Evolutionary conservation across 2,113 vertebrate species (phyloP).

Genomic region (Amphiprion percula): DNA sequence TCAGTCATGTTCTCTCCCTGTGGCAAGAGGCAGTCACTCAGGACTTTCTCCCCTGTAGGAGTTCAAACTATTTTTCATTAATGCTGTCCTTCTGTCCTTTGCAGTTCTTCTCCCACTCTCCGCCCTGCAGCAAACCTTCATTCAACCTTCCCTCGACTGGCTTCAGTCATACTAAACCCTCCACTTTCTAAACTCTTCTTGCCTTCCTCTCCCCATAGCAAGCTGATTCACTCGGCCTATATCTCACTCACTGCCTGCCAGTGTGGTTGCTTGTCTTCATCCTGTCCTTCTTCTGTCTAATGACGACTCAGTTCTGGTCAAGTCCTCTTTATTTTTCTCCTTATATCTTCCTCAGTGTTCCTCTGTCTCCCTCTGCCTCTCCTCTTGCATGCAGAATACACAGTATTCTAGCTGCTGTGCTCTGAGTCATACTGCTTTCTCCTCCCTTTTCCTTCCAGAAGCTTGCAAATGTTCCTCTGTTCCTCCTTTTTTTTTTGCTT

Average conservation of each 20-base stretch:
- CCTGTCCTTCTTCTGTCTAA: conserved; percentile 43
- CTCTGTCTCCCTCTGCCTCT: conserved; percentile 54
- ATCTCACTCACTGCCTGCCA: conserved; percentile 42
- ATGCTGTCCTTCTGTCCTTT: conserved; percentile 51
- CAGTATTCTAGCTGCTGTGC: conserved; percentile 54
- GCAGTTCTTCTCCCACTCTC: conserved; percentile 40
- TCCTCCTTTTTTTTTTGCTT: conserved; percentile 30
- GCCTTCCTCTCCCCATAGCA: conserved; percentile 40
- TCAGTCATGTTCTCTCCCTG: conserved; percentile 15
- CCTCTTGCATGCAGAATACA: conserved; percentile 61
- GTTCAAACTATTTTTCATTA: conserved; percentile 43
- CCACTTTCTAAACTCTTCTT: conserved; percentile 54
- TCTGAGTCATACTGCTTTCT: conserved; percentile 73
- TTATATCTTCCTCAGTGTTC: conserved; percentile 48
- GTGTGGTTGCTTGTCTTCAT: conserved; percentile 44
- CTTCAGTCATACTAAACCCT: conserved; percentile 44
- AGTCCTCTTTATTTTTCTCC: conserved; percentile 23
- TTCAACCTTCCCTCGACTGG: conserved; percentile 58
- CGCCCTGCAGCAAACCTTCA: conserved; percentile 62
- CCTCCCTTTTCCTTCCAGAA: conserved; percentile 72
- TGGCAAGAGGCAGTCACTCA: conserved; percentile 27
- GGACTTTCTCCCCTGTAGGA: conserved; percentile 21
- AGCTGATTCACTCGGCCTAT: conserved; percentile 68
- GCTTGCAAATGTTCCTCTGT: conserved; percentile 53
- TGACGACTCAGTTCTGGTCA: conserved; percentile 55